Evolutionary conservation across 2,113 vertebrate species (phyloP), one percentile per base, ranked within the genome.

Genomic region (Centrocercus urophasianus): DNA sequence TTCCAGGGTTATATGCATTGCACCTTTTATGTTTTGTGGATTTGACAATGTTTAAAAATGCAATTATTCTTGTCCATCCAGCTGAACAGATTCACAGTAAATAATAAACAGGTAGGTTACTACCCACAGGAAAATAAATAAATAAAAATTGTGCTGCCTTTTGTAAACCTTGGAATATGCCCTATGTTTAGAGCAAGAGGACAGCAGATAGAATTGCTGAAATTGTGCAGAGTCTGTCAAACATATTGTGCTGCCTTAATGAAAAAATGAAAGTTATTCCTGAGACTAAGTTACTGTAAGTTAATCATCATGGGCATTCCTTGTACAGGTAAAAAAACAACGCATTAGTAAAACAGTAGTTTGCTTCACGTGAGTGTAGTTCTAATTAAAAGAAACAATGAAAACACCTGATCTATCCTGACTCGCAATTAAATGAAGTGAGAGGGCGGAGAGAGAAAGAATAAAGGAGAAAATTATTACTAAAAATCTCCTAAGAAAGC

Each of bases 321-420:
- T 50, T 85, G 24, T 32, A 32, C 22, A 86, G 45, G 11, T 30
- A 66, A 78, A 30, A 61, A 24, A 34, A 15, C 34, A 27, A 85
- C n/a, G 6, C 4, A 5, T 13, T 48, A 82, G 19, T 65, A 89
- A 28, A 13, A 47, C 48, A 66, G 34, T 25, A 48, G n/a, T 84
- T 76, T 93, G 10, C 13, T 69, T 83, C 76, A 65, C 18, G 60
- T 69, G 48, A 8, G 2, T 76, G 43, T 65, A 88, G 47, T 54
- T 81, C 50, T 89, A 81, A 88, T 82, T 84, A 91, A 90, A 86
- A 74, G 54, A 91, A 86, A 71, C 4, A 52, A 10, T 71, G 61
- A 77, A 86, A 92, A 77, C 7, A 4, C 34, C 13, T 85, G 93
- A 94, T 63, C 17, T 43, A 54, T 78, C 18, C 47, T 85, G 63